phyloP scores from a whole-genome alignment of 92 coral and sea anemone genomes.

The Desmophyllum pertusum region DNA sequence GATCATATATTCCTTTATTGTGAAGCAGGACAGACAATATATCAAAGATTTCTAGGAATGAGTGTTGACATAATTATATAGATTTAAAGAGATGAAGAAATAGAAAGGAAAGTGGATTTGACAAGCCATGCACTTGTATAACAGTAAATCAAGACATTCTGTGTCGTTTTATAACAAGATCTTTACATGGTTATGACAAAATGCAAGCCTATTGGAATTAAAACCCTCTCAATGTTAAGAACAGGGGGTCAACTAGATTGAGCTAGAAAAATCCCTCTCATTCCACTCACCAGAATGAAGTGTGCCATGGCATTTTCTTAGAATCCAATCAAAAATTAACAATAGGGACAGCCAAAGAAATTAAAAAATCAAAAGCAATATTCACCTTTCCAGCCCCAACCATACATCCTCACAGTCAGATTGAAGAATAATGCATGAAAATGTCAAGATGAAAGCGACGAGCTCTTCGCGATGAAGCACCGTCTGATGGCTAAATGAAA shows the following conservation, averaged over 20 bases:
- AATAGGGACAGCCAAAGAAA: conserved; percentile 8
- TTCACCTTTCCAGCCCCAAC: conserved; percentile 50
- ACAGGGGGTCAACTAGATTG: conserved; percentile 22
- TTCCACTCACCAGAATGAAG: background rate
- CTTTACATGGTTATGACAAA: background rate
- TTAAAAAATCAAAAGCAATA: conserved; percentile 30
- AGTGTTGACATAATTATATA: background rate
- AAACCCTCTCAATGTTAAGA: conserved; percentile 29
- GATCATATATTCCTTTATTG: background rate
- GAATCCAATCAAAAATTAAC: conserved; percentile 38
- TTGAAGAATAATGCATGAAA: conserved; percentile 26
- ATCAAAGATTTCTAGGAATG: background rate
- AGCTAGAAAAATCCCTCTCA: background rate
- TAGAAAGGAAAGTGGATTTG: background rate
- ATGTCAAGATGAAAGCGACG: background rate
- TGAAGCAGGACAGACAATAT: background rate
- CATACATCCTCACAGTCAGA: conserved; percentile 23
- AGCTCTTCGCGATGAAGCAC: background rate
- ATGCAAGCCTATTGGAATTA: conserved; percentile 19
- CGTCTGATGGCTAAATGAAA: conserved; percentile 37
- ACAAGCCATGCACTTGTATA: background rate
- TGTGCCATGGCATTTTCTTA: background rate
- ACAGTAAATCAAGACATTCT: conserved; percentile 5
- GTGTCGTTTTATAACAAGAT: background rate
- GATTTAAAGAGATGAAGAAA: conserved; percentile 6